phyloP scores from a whole-genome alignment of 2,888 invertebrate species.

The Cantharis rufa region DNA sequence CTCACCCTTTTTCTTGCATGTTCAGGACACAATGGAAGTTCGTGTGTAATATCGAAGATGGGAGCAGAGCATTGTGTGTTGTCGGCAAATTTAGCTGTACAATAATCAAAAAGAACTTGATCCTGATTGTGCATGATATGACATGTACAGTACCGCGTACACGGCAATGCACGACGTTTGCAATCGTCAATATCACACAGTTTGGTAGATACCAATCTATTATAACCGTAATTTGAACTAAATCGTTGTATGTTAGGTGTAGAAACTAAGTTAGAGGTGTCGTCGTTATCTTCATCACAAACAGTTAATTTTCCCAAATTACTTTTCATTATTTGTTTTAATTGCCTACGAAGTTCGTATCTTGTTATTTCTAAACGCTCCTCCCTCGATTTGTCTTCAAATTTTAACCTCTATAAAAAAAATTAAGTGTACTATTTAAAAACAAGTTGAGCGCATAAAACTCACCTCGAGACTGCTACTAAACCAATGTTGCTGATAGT shows the following conservation, averaged over 20 bases:
- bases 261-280: background rate
- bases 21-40: slow-evolving; percentile 83
- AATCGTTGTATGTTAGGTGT: background rate
- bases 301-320: slow-evolving; percentile 56
- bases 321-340: slow-evolving; percentile 51
- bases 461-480: slow-evolving; percentile 52
- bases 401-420: slow-evolving; percentile 49
- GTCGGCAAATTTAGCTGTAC: slow-evolving; percentile 79
- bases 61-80: slow-evolving; percentile 79
- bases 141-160: slow-evolving; percentile 78
- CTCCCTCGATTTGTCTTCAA: slow-evolving; percentile 53
- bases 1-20: slow-evolving; percentile 80
- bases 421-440: background rate
- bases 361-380: slow-evolving; percentile 54
- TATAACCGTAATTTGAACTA: slow-evolving; percentile 23
- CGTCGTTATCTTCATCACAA: slow-evolving; percentile 34
- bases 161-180: slow-evolving; percentile 66
- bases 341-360: slow-evolving; percentile 51
- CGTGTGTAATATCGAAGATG: slow-evolving; percentile 76
- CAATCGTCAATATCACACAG: slow-evolving; percentile 42
- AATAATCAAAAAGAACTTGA: slow-evolving; percentile 74
- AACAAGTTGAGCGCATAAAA: background rate
- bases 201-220: slow-evolving; percentile 34
- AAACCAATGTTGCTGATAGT: slow-evolving; percentile 55
- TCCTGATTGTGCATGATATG: slow-evolving; percentile 87